Evolutionary conservation across 2,113 vertebrate genomes (phyloP).

Genomic region (Mellivora capensis): DNA sequence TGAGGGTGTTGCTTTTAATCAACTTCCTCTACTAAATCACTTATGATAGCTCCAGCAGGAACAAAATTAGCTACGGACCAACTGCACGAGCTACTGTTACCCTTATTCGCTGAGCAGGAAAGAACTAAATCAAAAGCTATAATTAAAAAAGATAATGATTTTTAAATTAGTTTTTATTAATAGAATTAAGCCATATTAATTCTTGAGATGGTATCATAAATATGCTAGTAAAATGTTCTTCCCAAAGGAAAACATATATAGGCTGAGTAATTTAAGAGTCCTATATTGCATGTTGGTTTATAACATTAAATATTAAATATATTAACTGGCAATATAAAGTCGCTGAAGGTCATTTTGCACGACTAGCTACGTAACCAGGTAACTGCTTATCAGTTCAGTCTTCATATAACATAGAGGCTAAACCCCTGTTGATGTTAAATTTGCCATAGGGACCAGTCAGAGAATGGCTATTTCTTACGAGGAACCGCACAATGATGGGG

Average conservation of each 20-base stretch:
- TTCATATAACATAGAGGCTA: background rate
- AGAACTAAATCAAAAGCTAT: slow-evolving; percentile 70
- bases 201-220: slow-evolving; percentile 77
- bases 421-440: background rate
- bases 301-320: slow-evolving; percentile 75
- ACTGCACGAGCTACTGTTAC: background rate
- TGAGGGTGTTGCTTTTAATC: slow-evolving; percentile 29
- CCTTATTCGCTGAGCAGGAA: slow-evolving; percentile 47
- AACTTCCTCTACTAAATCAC: background rate
- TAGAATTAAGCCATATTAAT: slow-evolving; percentile 78
- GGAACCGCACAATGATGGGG: background rate
- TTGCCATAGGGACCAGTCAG: background rate
- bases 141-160: slow-evolving; percentile 79
- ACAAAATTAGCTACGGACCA: slow-evolving; percentile 16
- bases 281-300: slow-evolving; percentile 67
- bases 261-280: slow-evolving; percentile 72
- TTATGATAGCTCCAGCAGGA: background rate
- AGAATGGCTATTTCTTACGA: background rate
- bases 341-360: slow-evolving; percentile 24
- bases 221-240: slow-evolving; percentile 75
- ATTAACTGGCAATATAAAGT: slow-evolving; percentile 69
- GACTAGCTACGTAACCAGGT: background rate
- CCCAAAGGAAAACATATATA: slow-evolving; percentile 75
- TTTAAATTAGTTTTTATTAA: slow-evolving; percentile 82
- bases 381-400: background rate